phyloP scores from a whole-genome alignment of 2,888 invertebrate genomes.

The Pogonocherus hispidulus region DNA sequence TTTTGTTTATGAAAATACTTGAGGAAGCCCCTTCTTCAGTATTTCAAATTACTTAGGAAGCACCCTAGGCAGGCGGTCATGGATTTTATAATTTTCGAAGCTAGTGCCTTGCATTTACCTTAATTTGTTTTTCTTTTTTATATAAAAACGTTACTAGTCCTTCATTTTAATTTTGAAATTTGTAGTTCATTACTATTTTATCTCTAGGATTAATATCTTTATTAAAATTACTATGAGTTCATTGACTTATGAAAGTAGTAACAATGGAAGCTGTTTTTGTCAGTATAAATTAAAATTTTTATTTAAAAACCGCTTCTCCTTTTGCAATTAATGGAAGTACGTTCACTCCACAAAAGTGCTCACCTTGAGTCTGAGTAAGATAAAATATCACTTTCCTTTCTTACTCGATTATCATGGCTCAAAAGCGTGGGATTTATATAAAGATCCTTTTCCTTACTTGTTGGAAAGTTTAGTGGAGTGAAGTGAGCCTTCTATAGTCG shows the following conservation, averaged over 20 bases:
- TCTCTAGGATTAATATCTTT: not conserved
- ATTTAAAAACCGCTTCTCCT: not conserved
- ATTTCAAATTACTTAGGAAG: no score
- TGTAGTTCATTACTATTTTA: no score
- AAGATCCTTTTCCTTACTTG: slow-evolving; percentile 13
- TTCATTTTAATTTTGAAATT: not conserved
- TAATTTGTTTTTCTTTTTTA: no score
- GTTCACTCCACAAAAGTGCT: not conserved
- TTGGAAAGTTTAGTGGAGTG: slow-evolving; percentile 8
- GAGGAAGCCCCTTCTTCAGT: no score
- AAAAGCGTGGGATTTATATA: not conserved
- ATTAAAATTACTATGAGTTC: not conserved
- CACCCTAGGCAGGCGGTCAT: no score
- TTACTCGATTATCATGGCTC: slow-evolving; percentile 5
- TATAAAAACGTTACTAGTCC: no score
- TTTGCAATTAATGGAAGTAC: not conserved
- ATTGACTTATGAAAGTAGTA: no score
- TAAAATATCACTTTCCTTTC: no score
- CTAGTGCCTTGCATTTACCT: no score
- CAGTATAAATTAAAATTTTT: not conserved
- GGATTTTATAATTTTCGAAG: no score
- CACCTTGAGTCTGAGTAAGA: not conserved
- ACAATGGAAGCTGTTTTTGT: not conserved
- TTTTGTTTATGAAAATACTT: no score
- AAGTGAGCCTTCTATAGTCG: slow-evolving; percentile 4